Conservation (phyloP, 2,797 vertebrate genomes). For the Chloroceryle inda region DNA sequence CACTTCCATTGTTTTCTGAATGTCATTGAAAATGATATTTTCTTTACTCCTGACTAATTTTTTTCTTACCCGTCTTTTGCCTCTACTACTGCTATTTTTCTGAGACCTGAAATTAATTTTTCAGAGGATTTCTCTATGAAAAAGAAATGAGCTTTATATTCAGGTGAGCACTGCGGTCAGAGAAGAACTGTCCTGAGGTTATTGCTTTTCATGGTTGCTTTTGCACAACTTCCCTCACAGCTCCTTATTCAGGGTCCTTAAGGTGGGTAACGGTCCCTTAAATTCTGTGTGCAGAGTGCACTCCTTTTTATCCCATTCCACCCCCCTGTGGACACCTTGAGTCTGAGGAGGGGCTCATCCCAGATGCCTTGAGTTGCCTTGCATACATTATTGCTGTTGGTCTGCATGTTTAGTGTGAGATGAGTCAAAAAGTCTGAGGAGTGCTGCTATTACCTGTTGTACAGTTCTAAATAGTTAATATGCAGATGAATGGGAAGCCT, state of each 20-base stretch:
- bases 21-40: not conserved
- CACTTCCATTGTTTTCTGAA: not conserved
- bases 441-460: not conserved
- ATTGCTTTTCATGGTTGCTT: slow-evolving; percentile 5
- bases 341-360: not conserved
- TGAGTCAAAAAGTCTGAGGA: not conserved
- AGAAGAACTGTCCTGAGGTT: not conserved
- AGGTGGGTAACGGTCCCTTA: not conserved
- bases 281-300: accelerated
- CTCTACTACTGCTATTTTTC: not conserved
- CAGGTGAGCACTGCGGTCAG: not conserved
- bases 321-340: not conserved
- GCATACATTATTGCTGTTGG: not conserved
- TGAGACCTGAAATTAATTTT: not conserved
- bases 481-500: not conserved
- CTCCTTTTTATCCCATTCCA: not conserved
- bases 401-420: not conserved
- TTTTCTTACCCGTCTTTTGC: not conserved
- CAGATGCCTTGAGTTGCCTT: not conserved
- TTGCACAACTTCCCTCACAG: not conserved
- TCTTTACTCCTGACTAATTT: not conserved
- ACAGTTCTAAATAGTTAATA: not conserved
- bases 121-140: not conserved
- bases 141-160: slow-evolving; percentile 33
- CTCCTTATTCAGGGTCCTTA: not conserved